Base-by-base conservation (phyloP, 2,888 invertebrate genomes). In the Barypeithes pellucidus region DNA sequence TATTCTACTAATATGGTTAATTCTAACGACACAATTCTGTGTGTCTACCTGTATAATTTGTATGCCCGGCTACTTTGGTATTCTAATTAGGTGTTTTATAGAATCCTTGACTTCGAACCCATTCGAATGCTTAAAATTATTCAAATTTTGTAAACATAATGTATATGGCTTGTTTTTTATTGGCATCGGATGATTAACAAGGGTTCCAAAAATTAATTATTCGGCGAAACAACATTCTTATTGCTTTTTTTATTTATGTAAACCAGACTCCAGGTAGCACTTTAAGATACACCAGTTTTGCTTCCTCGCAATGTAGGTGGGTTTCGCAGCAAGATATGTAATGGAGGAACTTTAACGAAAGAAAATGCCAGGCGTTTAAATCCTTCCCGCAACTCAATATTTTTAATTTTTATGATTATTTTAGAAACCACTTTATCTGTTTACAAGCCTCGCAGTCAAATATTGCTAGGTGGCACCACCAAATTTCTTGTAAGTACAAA, bases 81-180 rank as follows among this genome's bases (percentile, higher is more conserved):
- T 57, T 57, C 12, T 57, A 57, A 57, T 57, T 7, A 57, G 54
- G 54, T 57, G 54, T 57, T 57, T 57, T 57, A 57, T 54, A 29
- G 11, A 57, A 57, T 57, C 54, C 54, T 57, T 57, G 54, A 57
- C 54, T 29, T 36, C 33, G 33, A 33, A 57, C 33, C 8, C 29
- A 14, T 24, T 52, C 22, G 29, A 52, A 52, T 29, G 8, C 16
- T 33, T 57, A 33, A 57, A 57, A 57, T 57, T 33, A 33, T 57
- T 57, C 9, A 57, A 57, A 57, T 57, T 57, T 57, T 2, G 16
- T 33, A 33, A 52, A 33, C 16, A 18, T 33, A 33, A 57, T 16
- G 54, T 57, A 36, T 33, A 57, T 57, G 54, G 54, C 12, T 29
- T 50, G 22, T 50, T 24, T 50, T 57, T n/a, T 57, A 33, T 29